phyloP scores from a whole-genome alignment of 2,888 invertebrate genomes.

The Pterostichus niger region DNA sequence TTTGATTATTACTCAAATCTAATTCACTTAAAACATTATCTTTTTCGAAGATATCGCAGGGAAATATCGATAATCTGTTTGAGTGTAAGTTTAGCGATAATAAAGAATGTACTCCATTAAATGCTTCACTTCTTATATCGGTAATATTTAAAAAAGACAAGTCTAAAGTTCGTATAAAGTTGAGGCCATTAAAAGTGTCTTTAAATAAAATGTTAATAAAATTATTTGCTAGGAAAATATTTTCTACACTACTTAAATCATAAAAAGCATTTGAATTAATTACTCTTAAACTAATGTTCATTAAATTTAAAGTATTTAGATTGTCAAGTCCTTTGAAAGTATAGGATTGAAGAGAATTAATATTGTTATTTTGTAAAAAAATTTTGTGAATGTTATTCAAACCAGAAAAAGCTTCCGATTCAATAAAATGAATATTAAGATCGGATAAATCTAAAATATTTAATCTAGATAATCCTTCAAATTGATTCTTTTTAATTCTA shows the following conservation, averaged over 20 bases:
- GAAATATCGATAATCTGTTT: constrained; percentile 12
- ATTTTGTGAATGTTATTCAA: no score
- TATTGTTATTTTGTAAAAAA: no score
- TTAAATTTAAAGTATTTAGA: no score
- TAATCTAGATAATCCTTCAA: neutral
- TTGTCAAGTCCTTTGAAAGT: no score
- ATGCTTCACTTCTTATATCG: neutral
- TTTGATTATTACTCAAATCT: constrained; percentile 5
- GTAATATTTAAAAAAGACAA: neutral
- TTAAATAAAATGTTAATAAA: neutral
- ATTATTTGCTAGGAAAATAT: no score
- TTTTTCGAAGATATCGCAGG: neutral
- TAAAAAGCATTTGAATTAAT: no score
- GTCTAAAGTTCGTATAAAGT: neutral
- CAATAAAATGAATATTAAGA: neutral
- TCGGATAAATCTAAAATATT: neutral
- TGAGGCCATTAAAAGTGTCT: neutral
- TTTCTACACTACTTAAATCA: no score
- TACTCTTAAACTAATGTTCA: no score
- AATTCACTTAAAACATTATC: neutral
- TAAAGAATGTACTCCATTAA: constrained; percentile 27
- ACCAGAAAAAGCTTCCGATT: no score
- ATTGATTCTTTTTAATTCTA: constrained; percentile 16
- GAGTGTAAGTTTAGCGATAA: constrained; percentile 10
- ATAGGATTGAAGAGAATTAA: no score